Conservation (phyloP, 2,888 invertebrate genomes). For the Helicoverpa assulta region DNA sequence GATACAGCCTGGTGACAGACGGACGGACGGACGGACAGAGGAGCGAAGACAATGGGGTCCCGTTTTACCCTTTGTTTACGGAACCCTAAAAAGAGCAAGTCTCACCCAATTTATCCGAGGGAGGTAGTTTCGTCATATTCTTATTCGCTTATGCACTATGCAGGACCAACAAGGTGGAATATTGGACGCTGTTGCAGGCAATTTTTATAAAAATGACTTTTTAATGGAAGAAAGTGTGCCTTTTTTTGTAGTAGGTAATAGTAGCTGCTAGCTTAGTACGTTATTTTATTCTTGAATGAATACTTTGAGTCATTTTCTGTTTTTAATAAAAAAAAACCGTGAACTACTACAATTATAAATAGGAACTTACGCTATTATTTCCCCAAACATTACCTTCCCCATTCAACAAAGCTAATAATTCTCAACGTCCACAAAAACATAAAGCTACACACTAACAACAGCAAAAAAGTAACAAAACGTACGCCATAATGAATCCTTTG, state of each 20-base stretch:
- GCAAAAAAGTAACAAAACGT: neutral
- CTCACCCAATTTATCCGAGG: slow-evolving; percentile 16
- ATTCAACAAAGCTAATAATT: slow-evolving; percentile 2
- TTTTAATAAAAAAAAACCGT: no score
- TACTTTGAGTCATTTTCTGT: neutral
- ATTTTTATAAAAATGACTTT: slow-evolving; percentile 25
- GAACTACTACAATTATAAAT: no score
- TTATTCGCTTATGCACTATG: slow-evolving; percentile 19
- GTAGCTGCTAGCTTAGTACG: neutral
- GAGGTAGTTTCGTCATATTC: slow-evolving; percentile 23
- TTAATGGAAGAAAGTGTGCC: slow-evolving; percentile 2
- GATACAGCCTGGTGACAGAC: no score
- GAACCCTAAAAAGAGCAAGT: neutral
- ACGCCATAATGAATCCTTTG: neutral
- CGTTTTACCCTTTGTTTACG: no score
- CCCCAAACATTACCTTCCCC: neutral
- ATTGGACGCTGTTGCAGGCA: slow-evolving; percentile 16
- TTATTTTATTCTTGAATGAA: neutral
- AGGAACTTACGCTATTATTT: no score
- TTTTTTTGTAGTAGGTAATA: neutral
- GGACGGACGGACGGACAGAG: no score
- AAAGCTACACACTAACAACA: neutral
- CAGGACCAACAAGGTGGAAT: slow-evolving; percentile 14
- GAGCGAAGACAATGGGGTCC: no score
- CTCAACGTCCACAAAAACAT: neutral